Evolutionary conservation across 2,888 invertebrate genomes (phyloP), one percentile per base, ranked within the genome.

Genomic region (Ormyrus thymus): DNA sequence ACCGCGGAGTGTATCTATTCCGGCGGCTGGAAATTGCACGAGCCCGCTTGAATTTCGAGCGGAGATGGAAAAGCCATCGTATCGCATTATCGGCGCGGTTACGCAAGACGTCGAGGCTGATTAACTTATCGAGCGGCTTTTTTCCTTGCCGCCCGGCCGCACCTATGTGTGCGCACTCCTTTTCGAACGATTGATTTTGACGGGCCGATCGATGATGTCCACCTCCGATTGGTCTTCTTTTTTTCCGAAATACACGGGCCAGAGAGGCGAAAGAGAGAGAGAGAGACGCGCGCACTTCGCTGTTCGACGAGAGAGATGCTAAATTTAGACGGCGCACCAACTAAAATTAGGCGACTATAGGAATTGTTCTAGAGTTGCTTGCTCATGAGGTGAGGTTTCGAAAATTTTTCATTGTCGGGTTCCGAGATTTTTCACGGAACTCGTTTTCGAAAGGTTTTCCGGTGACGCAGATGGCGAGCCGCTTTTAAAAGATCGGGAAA

Each of bases 291-390:
- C n/a, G n/a, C 62, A 46, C 62, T 56, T 56, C 56, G 13, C 4
- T n/a, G 66, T 43, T 51, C 9, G 59, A 45, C 7, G 48, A 46
- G n/a, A n/a, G n/a, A n/a, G n/a, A n/a, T n/a, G n/a, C 11, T 65
- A 66, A 56, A 78, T 72, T 73, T 78, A 68, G 65, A 13, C 8
- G 48, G 15, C 58, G 61, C 50, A 29, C 11, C 11, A 55, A 56
- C 64, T 73, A 73, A 62, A 72, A 64, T 55, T 73, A 64, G 51
- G n/a, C 46, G 64, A 11, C 46, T 55, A 55, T 73, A 55, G 53
- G 51, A 61, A 64, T 53, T 55, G 53, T 43, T 58, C 11, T n/a
- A n/a, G 29, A 45, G 48, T 4, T 4, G 29, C 29, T 29, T 29
- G 29, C 29, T 29, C 29, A 29, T 29, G 29, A 29, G 29, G 29